Conservation (phyloP, 2,797 vertebrate genomes). For the Pantherophis vulpinus region DNA sequence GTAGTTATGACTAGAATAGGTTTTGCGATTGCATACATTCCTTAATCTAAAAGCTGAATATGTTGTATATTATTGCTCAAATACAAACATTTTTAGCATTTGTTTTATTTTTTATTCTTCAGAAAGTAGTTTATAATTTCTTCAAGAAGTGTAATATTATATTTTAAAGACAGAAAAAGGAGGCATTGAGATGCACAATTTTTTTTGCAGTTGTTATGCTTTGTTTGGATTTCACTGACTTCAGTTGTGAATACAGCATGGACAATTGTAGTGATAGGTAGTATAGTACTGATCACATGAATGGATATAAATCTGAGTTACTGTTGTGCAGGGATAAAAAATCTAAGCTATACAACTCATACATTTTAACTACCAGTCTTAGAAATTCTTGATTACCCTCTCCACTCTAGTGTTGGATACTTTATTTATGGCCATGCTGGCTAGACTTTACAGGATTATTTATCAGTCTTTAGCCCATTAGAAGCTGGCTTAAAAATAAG, state of each 20-base stretch:
- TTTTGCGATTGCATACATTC: neutral
- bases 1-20: neutral
- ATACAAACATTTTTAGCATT: neutral
- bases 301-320: neutral
- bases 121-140: neutral
- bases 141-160: neutral
- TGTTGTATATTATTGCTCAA: neutral
- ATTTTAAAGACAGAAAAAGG: neutral
- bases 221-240: neutral
- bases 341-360: neutral
- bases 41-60: neutral
- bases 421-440: neutral
- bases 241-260: neutral
- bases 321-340: neutral
- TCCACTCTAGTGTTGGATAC: neutral
- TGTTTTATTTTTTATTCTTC: neutral
- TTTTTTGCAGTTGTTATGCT: neutral
- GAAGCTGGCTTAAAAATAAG: neutral
- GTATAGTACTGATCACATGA: neutral
- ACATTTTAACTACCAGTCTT: conserved; percentile 5
- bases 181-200: neutral
- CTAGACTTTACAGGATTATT: neutral
- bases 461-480: neutral
- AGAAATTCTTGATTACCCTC: neutral
- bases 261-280: neutral